Conservation (phyloP, 2,888 invertebrate genomes). For the Troglohyphantes excavatus region DNA sequence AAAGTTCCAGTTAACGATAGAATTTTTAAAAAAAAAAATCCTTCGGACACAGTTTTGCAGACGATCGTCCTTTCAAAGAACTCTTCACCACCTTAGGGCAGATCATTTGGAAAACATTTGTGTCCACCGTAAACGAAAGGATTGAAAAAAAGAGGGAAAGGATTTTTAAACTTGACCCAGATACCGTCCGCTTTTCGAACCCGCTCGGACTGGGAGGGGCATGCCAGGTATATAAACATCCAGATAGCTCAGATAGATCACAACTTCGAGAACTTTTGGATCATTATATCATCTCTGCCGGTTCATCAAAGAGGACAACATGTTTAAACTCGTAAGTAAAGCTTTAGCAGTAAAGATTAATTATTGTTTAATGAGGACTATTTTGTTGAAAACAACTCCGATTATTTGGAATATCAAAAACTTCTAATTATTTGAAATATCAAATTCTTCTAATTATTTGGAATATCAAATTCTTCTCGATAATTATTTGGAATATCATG, state of each 20-base stretch:
- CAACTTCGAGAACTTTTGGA: constrained; percentile 37
- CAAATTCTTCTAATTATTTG: too few species aligned
- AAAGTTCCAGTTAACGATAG: constrained; percentile 40
- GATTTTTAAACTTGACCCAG: constrained; percentile 76
- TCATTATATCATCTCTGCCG: background rate
- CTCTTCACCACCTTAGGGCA: constrained; percentile 27
- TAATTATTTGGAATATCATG: too few species aligned
- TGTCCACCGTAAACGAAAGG: constrained; percentile 13
- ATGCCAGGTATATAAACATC: constrained; percentile 56
- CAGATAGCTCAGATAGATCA: constrained; percentile 68
- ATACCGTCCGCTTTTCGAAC: constrained; percentile 55
- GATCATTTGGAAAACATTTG: constrained; percentile 28
- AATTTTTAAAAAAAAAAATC: constrained; percentile 17
- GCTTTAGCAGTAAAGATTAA: background rate
- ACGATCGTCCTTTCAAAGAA: constrained; percentile 33
- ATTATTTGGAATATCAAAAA: too few species aligned
- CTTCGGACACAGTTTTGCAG: constrained; percentile 19
- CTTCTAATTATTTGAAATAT: too few species aligned
- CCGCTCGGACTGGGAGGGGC: constrained; percentile 61
- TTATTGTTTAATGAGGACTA: too few species aligned
- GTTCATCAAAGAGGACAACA: background rate
- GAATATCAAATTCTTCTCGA: too few species aligned
- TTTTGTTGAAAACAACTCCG: too few species aligned
- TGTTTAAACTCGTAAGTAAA: constrained; percentile 67
- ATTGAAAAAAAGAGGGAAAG: constrained; percentile 38